These are phyloP conservation scores for Acipenser ruthenus DNA, from an alignment of 2,797 vertebrate species.

Conservation along the genomic window DNA sequence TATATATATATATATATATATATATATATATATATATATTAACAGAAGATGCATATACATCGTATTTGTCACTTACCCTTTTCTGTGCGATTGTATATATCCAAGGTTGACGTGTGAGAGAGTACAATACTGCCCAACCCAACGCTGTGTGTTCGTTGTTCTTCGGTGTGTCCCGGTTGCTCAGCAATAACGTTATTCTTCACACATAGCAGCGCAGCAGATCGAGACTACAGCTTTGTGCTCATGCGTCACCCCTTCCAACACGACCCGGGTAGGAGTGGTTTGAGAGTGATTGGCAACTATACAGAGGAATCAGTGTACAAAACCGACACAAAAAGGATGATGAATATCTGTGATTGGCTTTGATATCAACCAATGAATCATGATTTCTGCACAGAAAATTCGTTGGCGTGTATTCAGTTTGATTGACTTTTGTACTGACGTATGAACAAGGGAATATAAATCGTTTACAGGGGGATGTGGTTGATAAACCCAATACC, in stretches of 20 bases:
- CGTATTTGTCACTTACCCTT: conserved; percentile 2
- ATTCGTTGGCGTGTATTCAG: neutral
- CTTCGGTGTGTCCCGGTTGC: conserved; percentile 29
- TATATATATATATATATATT: too few relatives aligned
- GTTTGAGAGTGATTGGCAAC: conserved; percentile 12
- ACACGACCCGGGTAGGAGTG: conserved; percentile 31
- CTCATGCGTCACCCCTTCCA: conserved; percentile 29
- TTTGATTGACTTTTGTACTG: conserved; percentile 6
- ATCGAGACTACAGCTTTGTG: conserved; percentile 20
- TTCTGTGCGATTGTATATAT: neutral
- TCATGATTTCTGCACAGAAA: neutral
- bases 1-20: too few relatives aligned
- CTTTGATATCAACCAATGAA: conserved; percentile 7
- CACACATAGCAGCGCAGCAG: conserved; percentile 40
- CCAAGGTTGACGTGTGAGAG: conserved; percentile 12
- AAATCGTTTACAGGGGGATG: neutral
- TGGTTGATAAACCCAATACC: neutral
- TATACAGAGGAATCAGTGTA: neutral
- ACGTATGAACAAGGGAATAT: neutral
- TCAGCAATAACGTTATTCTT: conserved; percentile 36
- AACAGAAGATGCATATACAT: too few relatives aligned
- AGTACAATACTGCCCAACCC: conserved; percentile 25
- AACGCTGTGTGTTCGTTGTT: conserved; percentile 15
- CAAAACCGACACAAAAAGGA: neutral
- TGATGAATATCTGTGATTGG: neutral